Percentiles rank a stretch among this genome's conserved stretches.
These are phyloP conservation scores for Zoanthus solanderi DNA, from an alignment of 92 coral and sea anemone genomes.

Conservation along the genomic window DNA sequence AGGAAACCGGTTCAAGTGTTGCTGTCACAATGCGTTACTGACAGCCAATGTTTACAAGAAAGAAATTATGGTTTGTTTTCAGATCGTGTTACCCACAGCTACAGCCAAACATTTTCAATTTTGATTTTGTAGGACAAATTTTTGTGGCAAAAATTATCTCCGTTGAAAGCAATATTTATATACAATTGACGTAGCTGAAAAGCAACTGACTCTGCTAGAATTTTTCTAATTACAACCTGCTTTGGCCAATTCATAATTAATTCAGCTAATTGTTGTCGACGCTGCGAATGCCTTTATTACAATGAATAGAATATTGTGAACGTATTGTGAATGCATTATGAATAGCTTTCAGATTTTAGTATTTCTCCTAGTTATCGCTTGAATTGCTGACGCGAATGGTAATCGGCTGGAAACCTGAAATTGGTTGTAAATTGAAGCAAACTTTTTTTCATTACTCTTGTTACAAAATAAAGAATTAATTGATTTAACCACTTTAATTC, in stretches of 20 bases:
- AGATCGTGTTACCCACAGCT: not conserved
- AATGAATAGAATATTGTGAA: constrained; percentile 8
- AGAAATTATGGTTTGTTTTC: constrained; percentile 44
- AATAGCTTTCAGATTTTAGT: constrained; percentile 24
- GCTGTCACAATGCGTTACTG: constrained; percentile 47
- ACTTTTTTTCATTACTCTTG: not conserved
- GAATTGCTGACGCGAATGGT: not conserved
- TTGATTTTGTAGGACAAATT: not conserved
- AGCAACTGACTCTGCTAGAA: constrained; percentile 3
- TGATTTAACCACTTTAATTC: constrained; percentile 2
- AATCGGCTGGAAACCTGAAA: not conserved
- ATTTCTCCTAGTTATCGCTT: not conserved
- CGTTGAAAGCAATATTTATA: constrained; percentile 36
- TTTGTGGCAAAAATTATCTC: not conserved
- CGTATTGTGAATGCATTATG: not conserved
- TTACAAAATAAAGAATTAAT: not conserved
- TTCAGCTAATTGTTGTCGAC: constrained; percentile 38
- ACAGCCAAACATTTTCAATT: constrained; percentile 1
- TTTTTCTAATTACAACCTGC: constrained; percentile 43
- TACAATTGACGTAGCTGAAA: constrained; percentile 10
- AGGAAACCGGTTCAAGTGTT: constrained; percentile 49
- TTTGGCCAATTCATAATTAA: constrained; percentile 29
- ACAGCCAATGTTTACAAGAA: constrained; percentile 43
- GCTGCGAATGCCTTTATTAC: constrained; percentile 35
- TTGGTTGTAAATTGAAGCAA: not conserved